A percentile compares a stretch with the other conserved stretches of the same genome.
Evolutionary conservation across 2,113 vertebrate genomes (phyloP).

Genomic region (Engraulis encrasicolus): DNA sequence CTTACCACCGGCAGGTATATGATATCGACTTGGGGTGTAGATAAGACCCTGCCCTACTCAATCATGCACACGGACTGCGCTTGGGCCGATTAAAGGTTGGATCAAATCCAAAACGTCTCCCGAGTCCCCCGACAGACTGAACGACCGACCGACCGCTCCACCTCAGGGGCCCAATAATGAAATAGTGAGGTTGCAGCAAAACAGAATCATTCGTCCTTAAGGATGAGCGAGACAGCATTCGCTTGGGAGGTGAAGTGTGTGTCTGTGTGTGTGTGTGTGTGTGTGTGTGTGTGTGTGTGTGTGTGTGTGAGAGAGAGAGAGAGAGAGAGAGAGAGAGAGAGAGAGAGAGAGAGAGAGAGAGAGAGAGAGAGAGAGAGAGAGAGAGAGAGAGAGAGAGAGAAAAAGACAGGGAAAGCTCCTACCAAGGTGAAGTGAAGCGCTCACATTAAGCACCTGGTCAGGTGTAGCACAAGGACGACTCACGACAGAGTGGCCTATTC

Average conservation of each 20-base stretch:
- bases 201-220: constrained; percentile 23
- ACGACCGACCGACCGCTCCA: constrained; percentile 57
- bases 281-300: no score
- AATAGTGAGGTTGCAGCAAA: constrained; percentile 23
- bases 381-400: background rate
- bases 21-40: constrained; percentile 72
- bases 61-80: constrained; percentile 69
- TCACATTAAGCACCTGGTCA: background rate
- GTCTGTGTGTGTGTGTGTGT: no score
- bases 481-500: background rate
- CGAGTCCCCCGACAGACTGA: no score
- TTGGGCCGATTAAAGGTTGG: constrained; percentile 61
- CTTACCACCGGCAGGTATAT: constrained; percentile 72
- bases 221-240: background rate
- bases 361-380: background rate
- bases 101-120: constrained; percentile 59
- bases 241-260: background rate
- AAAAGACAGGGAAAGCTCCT: background rate
- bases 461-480: background rate
- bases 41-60: constrained; percentile 72
- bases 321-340: no score
- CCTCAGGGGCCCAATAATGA: constrained; percentile 62
- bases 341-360: no score
- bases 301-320: no score
- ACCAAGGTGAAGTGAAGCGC: background rate